A percentile compares a stretch with the other conserved stretches of the same genome.
Conservation (phyloP, 2,113 vertebrate genomes). For the Amphiprion percula region DNA sequence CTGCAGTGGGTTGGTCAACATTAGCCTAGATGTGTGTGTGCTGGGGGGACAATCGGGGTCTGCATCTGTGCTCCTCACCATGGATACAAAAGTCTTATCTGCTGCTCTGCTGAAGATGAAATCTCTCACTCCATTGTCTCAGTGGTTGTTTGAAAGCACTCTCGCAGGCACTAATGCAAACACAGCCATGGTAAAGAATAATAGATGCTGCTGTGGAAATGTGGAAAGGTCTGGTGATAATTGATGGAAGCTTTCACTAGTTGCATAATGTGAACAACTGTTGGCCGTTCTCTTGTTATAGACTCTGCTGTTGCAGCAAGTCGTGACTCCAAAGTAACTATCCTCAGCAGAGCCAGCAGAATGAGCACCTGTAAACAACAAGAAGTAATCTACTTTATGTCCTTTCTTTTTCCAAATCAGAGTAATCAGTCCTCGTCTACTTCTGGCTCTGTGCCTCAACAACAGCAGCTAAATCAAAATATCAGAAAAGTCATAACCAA, state of each 20-base stretch:
- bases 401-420: background rate
- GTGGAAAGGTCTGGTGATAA: background rate
- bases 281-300: background rate
- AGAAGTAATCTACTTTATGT: background rate
- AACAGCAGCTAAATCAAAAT: conserved; percentile 10
- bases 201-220: background rate
- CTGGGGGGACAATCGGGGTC: background rate
- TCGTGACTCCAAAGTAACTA: background rate
- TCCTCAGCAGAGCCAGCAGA: background rate
- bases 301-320: background rate
- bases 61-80: conserved; percentile 51
- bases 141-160: conserved; percentile 5
- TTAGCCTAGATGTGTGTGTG: conserved; percentile 4
- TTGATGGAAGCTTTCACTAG: conserved; percentile 2
- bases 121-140: conserved; percentile 40
- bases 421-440: background rate
- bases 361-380: background rate
- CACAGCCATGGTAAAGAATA: background rate
- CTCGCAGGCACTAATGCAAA: background rate
- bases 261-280: conserved; percentile 1
- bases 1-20: conserved; percentile 21
- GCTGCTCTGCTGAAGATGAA: conserved; percentile 51
- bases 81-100: conserved; percentile 67
- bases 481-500: background rate
- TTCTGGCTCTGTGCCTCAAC: background rate